Evolutionary conservation across 2,113 vertebrate species (phyloP).

Genomic region (Boulengeromyrus knoepffleri): DNA sequence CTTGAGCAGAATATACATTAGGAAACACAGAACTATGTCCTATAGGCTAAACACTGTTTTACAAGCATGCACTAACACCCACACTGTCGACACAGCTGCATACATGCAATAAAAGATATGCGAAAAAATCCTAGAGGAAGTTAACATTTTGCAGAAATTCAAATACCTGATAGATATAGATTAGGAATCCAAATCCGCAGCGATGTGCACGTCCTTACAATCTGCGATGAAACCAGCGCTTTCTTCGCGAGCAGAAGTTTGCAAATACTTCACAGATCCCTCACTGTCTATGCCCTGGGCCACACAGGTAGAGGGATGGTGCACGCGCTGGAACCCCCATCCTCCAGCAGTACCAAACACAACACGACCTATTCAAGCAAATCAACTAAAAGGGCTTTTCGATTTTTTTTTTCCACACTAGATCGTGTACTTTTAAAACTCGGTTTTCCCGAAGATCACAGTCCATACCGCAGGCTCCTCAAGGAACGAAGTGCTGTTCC

Average conservation of each 20-base stretch:
- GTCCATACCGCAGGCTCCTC: conserved; percentile 42
- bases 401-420: conserved; percentile 37
- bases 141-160: background rate
- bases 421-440: conserved; percentile 28
- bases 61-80: background rate
- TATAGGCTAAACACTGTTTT: background rate
- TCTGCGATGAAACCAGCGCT: conserved; percentile 39
- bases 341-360: conserved; percentile 43
- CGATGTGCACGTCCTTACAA: conserved; percentile 18
- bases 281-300: conserved; percentile 64
- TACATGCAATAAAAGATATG: background rate
- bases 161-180: conserved; percentile 19
- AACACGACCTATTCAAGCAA: conserved; percentile 27
- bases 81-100: background rate
- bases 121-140: background rate
- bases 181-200: background rate
- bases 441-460: conserved; percentile 37
- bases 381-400: conserved; percentile 38
- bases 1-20: background rate
- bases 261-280: conserved; percentile 54
- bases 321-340: conserved; percentile 63
- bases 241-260: conserved; percentile 32
- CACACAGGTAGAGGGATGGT: conserved; percentile 84
- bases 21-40: background rate
- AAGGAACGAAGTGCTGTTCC: conserved; percentile 28